Conservation (phyloP, 2,113 vertebrate species). For the Sander lucioperca region DNA sequence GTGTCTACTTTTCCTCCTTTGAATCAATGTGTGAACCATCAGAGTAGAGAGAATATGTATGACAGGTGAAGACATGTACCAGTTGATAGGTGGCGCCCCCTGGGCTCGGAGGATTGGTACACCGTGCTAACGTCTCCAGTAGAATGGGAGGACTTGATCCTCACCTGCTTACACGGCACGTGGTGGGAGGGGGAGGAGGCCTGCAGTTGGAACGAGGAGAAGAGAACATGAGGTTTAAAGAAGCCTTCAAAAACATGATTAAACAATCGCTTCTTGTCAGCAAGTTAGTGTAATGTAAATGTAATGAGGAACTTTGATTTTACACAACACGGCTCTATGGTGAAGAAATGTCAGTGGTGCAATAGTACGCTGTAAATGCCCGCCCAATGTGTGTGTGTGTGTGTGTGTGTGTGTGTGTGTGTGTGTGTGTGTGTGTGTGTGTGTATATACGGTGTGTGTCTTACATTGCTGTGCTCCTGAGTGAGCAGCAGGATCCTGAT, state of each 20-base stretch:
- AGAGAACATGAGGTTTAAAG: slow-evolving; percentile 7
- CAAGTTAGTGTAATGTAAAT: neutral
- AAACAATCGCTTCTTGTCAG: neutral
- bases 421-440: slow-evolving; percentile 41
- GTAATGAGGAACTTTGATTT: slow-evolving; percentile 55
- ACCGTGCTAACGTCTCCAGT: slow-evolving; percentile 90
- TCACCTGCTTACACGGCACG: slow-evolving; percentile 90
- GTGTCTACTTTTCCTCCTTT: neutral
- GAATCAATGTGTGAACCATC: neutral
- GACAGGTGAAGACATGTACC: slow-evolving; percentile 44
- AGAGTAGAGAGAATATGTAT: neutral
- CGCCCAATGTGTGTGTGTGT: neutral
- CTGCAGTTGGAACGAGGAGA: slow-evolving; percentile 52
- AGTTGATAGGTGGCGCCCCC: slow-evolving; percentile 94
- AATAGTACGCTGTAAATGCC: slow-evolving; percentile 12
- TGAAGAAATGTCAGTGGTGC: slow-evolving; percentile 53
- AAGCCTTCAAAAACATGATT: neutral
- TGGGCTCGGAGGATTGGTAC: slow-evolving; percentile 91
- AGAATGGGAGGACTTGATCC: slow-evolving; percentile 96
- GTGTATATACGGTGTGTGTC: slow-evolving; percentile 69
- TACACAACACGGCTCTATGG: slow-evolving; percentile 21
- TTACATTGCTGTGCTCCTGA: slow-evolving; percentile 91
- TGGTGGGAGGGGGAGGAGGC: slow-evolving; percentile 87
- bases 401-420: slow-evolving; percentile 1
- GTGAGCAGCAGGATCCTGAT: slow-evolving; percentile 93